These are phyloP conservation scores for Miichthys miiuy DNA, from an alignment of 2,797 vertebrate genomes.

Conservation along the genomic window DNA sequence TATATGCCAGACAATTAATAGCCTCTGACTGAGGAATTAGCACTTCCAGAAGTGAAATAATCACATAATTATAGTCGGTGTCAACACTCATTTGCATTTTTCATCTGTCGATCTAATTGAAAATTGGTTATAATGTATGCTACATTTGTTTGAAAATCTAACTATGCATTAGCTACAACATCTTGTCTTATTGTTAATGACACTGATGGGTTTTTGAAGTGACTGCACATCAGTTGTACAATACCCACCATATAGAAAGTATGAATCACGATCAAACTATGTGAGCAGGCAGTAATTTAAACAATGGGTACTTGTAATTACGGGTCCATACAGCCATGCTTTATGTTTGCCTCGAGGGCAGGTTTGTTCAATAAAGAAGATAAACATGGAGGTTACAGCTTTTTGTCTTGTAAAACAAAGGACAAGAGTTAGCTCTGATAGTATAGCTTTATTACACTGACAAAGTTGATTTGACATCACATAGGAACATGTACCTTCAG, in stretches of 20 bases:
- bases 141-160: too few species aligned
- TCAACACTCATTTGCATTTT: too few species aligned
- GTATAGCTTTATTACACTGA: constrained; percentile 83
- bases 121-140: too few species aligned
- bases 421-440: constrained; percentile 28
- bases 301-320: constrained; percentile 18
- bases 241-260: background rate
- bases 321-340: background rate
- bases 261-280: constrained; percentile 3
- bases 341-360: constrained; percentile 3
- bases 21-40: too few species aligned
- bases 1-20: too few species aligned
- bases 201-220: background rate
- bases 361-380: background rate
- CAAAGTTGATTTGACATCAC: constrained; percentile 72
- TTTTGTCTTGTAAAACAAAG: constrained; percentile 16
- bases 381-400: background rate
- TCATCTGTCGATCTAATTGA: too few species aligned
- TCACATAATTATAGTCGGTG: too few species aligned
- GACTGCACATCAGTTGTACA: constrained; percentile 2
- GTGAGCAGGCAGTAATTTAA: constrained; percentile 1
- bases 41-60: too few species aligned
- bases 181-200: background rate
- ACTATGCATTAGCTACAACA: background rate
- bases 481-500: constrained; percentile 82